phyloP scores from a whole-genome alignment of 2,113 vertebrate genomes.

The Herpailurus yagouaroundi region DNA sequence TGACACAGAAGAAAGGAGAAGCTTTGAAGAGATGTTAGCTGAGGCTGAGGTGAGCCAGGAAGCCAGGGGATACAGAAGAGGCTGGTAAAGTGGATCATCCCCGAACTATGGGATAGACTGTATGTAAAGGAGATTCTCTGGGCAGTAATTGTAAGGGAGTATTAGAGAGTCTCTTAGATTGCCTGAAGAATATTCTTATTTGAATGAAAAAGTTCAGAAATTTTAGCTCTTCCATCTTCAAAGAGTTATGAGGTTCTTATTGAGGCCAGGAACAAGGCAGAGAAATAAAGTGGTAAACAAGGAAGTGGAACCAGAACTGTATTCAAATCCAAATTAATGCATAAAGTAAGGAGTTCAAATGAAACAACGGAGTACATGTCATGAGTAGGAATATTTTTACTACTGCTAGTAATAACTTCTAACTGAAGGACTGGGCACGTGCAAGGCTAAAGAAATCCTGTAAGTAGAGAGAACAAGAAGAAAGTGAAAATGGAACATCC shows the following conservation, averaged over 20 bases:
- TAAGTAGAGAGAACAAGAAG: background rate
- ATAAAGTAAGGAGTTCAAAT: background rate
- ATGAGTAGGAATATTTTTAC: background rate
- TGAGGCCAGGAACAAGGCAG: background rate
- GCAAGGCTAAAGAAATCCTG: background rate
- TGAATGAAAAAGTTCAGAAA: background rate
- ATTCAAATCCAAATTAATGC: background rate
- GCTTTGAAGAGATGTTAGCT: background rate
- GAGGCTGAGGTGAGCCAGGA: background rate
- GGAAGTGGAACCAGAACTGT: background rate
- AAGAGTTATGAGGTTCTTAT: background rate
- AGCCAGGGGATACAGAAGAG: rapidly evolving
- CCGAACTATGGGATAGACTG: rapidly evolving
- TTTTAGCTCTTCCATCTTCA: background rate
- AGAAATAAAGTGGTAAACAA: background rate
- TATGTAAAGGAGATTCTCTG: background rate
- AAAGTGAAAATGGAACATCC: background rate
- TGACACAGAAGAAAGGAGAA: background rate
- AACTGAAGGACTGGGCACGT: background rate
- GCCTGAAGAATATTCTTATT: background rate
- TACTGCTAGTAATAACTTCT: background rate
- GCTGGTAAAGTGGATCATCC: background rate
- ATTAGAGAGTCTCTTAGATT: background rate
- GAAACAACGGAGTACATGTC: background rate
- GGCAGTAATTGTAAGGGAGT: background rate